A percentile compares a stretch with the other conserved stretches of the same genome.
phyloP scores from a whole-genome alignment of 2,888 invertebrate species.

The Tetropium fuscum region DNA sequence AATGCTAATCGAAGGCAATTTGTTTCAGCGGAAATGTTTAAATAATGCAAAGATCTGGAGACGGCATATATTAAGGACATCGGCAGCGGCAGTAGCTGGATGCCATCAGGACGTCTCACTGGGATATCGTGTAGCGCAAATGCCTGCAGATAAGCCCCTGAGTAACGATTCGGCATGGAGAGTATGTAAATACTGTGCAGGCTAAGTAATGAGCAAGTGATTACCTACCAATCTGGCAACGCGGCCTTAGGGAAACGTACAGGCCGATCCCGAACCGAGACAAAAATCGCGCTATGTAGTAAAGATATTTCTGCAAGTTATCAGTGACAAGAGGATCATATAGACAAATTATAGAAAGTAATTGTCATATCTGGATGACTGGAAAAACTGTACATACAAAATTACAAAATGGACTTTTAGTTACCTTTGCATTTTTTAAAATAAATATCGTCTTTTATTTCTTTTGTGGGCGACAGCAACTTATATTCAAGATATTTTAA shows the following conservation, averaged over 20 bases:
- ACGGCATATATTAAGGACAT: conserved; percentile 38
- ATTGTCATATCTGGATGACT: too few relatives aligned
- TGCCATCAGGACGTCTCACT: conserved; percentile 45
- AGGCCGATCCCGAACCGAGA: background rate
- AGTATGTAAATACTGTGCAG: conserved; percentile 52
- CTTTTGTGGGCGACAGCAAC: too few relatives aligned
- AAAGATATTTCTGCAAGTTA: too few relatives aligned
- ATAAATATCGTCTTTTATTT: too few relatives aligned
- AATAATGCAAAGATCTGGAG: conserved; percentile 51
- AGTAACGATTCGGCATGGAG: conserved; percentile 50
- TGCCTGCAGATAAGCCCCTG: conserved; percentile 49
- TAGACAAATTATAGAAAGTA: too few relatives aligned
- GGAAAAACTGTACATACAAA: too few relatives aligned
- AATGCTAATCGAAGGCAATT: conserved; percentile 47
- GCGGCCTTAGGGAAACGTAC: background rate
- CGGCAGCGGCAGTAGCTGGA: conserved; percentile 35
- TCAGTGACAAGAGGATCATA: too few relatives aligned
- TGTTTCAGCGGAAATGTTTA: conserved; percentile 49
- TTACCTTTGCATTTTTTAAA: too few relatives aligned
- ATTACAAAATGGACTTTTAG: too few relatives aligned
- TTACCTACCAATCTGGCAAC: conserved; percentile 61
- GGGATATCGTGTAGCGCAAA: conserved; percentile 47
- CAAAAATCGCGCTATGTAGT: too few relatives aligned
- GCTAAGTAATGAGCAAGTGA: conserved; percentile 63
- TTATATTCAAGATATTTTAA: too few relatives aligned